These are phyloP conservation scores for Nephila pilipes DNA, from an alignment of 1,140 invertebrate genomes.

Conservation along the genomic window DNA sequence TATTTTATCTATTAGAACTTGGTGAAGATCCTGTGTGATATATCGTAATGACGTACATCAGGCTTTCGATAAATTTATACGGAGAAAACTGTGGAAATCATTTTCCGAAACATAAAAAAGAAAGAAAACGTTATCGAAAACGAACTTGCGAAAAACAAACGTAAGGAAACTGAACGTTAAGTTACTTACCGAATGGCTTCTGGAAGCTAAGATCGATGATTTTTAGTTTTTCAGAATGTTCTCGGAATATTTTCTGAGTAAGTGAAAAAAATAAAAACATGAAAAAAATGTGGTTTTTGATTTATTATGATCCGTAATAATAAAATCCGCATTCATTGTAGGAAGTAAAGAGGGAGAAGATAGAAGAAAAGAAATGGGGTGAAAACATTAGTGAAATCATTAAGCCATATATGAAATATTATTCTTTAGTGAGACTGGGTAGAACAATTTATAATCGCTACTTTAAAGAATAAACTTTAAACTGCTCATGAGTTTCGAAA, in stretches of 20 bases:
- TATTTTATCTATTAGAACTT: constrained; percentile 74
- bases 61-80: constrained; percentile 72
- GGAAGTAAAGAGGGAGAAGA: not conserved
- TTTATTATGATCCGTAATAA: constrained; percentile 76
- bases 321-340: constrained; percentile 72
- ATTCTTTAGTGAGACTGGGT: not conserved
- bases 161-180: constrained; percentile 65
- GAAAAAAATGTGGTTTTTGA: constrained; percentile 58
- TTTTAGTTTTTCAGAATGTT: constrained; percentile 73
- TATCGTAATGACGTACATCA: constrained; percentile 71
- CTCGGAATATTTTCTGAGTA: constrained; percentile 64
- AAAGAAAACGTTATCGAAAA: constrained; percentile 74
- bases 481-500: too few species aligned
- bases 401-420: constrained; percentile 46
- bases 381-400: constrained; percentile 68
- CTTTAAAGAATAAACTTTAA: too few species aligned
- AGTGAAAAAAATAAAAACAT: not conserved
- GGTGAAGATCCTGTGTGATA: constrained; percentile 68
- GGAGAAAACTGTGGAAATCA: constrained; percentile 72
- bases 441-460: not conserved
- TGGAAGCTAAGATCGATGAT: constrained; percentile 66
- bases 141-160: constrained; percentile 72
- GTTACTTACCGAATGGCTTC: constrained; percentile 70
- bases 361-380: constrained; percentile 43
- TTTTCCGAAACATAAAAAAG: constrained; percentile 50